Conservation (phyloP, 64 coral and sea anemone genomes). For the Dendronephthya gigantea region DNA sequence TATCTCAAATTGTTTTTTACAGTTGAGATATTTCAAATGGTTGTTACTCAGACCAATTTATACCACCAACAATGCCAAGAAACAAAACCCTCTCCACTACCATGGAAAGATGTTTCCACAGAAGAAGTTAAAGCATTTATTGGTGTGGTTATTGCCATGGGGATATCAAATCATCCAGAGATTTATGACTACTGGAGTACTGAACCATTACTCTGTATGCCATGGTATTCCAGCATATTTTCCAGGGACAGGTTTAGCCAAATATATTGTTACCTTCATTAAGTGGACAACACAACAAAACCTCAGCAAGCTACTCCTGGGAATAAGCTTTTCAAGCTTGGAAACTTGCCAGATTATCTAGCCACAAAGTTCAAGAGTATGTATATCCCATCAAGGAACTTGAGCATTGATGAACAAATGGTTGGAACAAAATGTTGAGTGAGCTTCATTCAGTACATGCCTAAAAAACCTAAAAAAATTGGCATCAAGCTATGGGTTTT, state of each 20-base stretch:
- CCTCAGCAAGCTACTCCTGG: neutral
- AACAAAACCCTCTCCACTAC: neutral
- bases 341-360: neutral
- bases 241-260: neutral
- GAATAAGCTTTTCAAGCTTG: neutral
- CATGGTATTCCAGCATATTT: conserved; percentile 8
- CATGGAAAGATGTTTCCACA: neutral
- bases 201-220: neutral
- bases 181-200: neutral
- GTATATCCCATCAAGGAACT: neutral
- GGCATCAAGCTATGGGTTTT: no score
- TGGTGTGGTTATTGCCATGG: neutral
- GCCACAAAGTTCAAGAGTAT: neutral
- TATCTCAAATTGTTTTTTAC: no score
- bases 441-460: no score
- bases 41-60: neutral
- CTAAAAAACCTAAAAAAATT: no score
- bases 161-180: neutral
- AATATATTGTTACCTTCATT: neutral
- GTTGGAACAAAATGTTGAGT: no score
- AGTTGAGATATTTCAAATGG: neutral
- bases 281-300: neutral
- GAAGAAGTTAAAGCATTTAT: neutral
- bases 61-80: neutral
- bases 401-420: conserved; percentile 12